Evolutionary conservation across 2,797 vertebrate genomes (phyloP).

Genomic region (Myripristis jacobus): DNA sequence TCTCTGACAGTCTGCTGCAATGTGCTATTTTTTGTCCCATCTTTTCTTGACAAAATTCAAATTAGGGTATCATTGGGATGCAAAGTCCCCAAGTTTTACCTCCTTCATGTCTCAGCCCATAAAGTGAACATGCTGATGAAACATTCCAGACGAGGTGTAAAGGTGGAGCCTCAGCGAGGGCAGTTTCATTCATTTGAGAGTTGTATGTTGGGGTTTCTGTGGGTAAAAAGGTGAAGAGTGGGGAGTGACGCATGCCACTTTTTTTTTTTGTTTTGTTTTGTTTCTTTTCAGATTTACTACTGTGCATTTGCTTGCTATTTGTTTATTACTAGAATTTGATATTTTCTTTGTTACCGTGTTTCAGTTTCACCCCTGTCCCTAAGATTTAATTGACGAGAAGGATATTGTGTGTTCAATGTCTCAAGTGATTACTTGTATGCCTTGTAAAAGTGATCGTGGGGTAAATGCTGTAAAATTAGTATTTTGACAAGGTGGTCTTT

Average conservation of each 20-base stretch:
- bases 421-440: conserved; percentile 71
- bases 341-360: conserved; percentile 57
- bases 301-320: conserved; percentile 62
- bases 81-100: conserved; percentile 4
- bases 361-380: conserved; percentile 56
- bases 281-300: conserved; percentile 51
- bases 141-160: conserved; percentile 64
- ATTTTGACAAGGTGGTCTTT: conserved; percentile 71
- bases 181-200: conserved; percentile 31
- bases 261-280: background rate
- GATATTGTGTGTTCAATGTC: conserved; percentile 68
- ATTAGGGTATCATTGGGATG: background rate
- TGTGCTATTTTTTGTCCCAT: background rate
- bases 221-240: conserved; percentile 23
- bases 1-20: background rate
- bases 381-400: conserved; percentile 59
- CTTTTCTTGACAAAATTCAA: background rate
- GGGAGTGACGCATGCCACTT: conserved; percentile 39
- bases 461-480: conserved; percentile 72
- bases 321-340: conserved; percentile 47
- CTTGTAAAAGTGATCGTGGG: conserved; percentile 73
- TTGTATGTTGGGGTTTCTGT: conserved; percentile 37
- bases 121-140: conserved; percentile 41
- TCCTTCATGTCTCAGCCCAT: conserved; percentile 22
- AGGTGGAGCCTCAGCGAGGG: conserved; percentile 19